phyloP scores from a whole-genome alignment of 2,797 vertebrate genomes.

The Aphelocoma californica region DNA sequence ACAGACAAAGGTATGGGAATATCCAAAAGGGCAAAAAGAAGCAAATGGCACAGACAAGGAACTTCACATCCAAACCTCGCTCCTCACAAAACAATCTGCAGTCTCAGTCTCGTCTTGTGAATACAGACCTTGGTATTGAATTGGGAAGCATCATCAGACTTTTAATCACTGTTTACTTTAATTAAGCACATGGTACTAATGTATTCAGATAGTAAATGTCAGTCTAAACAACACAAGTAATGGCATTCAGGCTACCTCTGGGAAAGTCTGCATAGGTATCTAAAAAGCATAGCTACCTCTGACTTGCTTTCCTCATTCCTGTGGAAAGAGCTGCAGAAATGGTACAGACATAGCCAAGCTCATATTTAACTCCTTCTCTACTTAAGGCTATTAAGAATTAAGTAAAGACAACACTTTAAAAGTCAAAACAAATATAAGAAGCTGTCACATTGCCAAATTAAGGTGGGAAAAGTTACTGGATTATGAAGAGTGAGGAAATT shows the following conservation, averaged over 20 bases:
- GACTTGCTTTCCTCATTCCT: not conserved
- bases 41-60: not conserved
- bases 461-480: not conserved
- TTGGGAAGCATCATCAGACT: slow-evolving; percentile 35
- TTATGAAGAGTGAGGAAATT: not conserved
- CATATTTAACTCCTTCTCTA: not conserved
- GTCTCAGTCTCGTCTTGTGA: not conserved
- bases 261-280: not conserved
- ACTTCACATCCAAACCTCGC: not conserved
- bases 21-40: not conserved
- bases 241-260: not conserved
- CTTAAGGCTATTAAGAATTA: not conserved
- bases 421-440: not conserved
- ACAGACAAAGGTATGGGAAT: not conserved
- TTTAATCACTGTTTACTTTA: slow-evolving; percentile 53
- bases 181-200: slow-evolving; percentile 24
- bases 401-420: not conserved
- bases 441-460: not conserved
- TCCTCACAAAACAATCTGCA: not conserved
- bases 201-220: slow-evolving; percentile 37
- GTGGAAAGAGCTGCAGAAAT: not conserved
- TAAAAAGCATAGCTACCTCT: not conserved
- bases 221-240: slow-evolving; percentile 23
- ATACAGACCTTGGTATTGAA: not conserved
- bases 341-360: not conserved